Conservation (phyloP, 1,140 invertebrate genomes). For the Drosophila erecta region DNA sequence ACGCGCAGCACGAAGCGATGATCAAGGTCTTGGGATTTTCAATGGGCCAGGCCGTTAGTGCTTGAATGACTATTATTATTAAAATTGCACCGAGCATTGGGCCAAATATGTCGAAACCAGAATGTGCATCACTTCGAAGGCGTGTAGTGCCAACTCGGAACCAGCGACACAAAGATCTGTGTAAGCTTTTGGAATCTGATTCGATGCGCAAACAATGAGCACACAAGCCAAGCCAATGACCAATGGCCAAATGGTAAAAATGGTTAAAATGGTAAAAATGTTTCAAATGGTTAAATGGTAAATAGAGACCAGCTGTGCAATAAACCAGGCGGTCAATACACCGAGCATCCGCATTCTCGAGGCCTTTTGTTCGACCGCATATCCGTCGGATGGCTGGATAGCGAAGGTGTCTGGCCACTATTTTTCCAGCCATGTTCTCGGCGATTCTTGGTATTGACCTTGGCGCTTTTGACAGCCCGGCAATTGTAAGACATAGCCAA, state of each 20-base stretch:
- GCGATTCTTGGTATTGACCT: constrained; percentile 33
- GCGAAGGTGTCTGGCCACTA: constrained; percentile 8
- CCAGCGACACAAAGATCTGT: constrained; percentile 9
- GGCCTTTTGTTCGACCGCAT: constrained; percentile 37
- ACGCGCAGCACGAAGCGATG: background rate
- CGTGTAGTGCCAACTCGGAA: background rate
- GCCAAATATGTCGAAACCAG: constrained; percentile 4
- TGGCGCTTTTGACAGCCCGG: constrained; percentile 26
- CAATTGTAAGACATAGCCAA: constrained; percentile 30
- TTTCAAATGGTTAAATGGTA: constrained; percentile 21
- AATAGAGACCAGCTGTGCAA: constrained; percentile 5
- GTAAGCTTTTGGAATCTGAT: constrained; percentile 17
- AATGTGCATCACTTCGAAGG: background rate
- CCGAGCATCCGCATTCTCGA: constrained; percentile 40
- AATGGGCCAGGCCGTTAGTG: background rate
- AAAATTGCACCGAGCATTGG: constrained; percentile 31
- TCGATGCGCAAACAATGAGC: constrained; percentile 16
- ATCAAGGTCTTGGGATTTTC: constrained; percentile 6
- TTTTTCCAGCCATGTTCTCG: constrained; percentile 27
- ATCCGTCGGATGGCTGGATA: constrained; percentile 27
- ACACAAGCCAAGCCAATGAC: background rate
- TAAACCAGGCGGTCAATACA: constrained; percentile 14
- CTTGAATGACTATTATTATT: constrained; percentile 37
- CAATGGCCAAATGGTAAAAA: constrained; percentile 10
- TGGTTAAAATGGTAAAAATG: too few relatives aligned